Evolutionary conservation across 2,888 invertebrate species (phyloP), one percentile per base, ranked within the genome.

Genomic region (Cosmia trapezina): DNA sequence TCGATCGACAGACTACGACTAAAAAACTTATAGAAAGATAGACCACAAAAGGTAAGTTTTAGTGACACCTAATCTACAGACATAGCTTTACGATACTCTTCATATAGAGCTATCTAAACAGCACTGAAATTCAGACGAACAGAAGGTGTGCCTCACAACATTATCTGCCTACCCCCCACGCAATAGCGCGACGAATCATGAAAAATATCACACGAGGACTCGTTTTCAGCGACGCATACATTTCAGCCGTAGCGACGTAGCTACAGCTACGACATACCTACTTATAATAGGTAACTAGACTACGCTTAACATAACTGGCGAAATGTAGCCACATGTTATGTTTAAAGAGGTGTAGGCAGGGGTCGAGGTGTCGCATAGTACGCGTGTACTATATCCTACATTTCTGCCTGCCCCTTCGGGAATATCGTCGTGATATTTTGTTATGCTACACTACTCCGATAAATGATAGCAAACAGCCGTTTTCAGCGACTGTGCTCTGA

Each of bases 401-500:
- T 14, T 17, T 41, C 37, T 59, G 57, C 14, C 8, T 19, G 8
- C 41, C 14, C 7, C 22, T 22, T 12, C 11, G 0, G 19, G 33
- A 41, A 11, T 14, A 43, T 14, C 12, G 2, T 14, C 51, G 41
- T 1, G 9, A n/a, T 41, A 28, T 33, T 33, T 19, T 70, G 70
- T 41, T 53, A 60, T 45, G 33, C 53, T 54, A 57, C 37, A 78
- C 49, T 54, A 49, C 51, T 59, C 54, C 49, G 65, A 81, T 81
- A 81, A 62, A 78, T 76, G 70, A 76, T 81, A 70, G 81, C 70
- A 57, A 68, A 80, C 70, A 76, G 70, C 65, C 33, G 53, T 79
- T 79, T 79, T 81, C 78, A 81, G 78, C 61, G 62, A 74, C 78
- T 80, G 71, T 68, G 51, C 59, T 80, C 73, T 73, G 77, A 81